Percentiles rank a stretch among this genome's conserved stretches.
Evolutionary conservation across 2,888 invertebrate genomes (phyloP).

Genomic region (Diabrotica balteata): DNA sequence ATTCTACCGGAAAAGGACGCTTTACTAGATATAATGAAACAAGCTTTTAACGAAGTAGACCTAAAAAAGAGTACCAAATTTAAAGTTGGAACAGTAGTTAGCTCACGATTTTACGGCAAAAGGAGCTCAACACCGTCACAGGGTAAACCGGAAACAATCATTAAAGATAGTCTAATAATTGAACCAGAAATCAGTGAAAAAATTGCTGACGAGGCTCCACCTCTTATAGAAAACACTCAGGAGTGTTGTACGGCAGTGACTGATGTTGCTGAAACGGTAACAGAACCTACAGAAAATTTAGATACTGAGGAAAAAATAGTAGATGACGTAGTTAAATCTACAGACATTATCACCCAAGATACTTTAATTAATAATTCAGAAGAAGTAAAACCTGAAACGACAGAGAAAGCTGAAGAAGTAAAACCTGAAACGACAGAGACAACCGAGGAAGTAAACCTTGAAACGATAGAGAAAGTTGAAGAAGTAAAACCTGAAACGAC

Average conservation of each 20-base stretch:
- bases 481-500: slow-evolving; percentile 2
- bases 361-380: slow-evolving; percentile 13
- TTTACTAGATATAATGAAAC: slow-evolving; percentile 67
- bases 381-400: slow-evolving; percentile 21
- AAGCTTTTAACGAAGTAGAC: slow-evolving; percentile 61
- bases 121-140: slow-evolving; percentile 3
- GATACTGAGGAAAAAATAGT: background rate
- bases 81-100: slow-evolving; percentile 12
- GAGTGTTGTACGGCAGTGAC: slow-evolving; percentile 1
- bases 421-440: background rate
- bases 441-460: too few species aligned
- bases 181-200: slow-evolving; percentile 6
- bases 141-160: slow-evolving; percentile 18
- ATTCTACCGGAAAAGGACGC: slow-evolving; percentile 64
- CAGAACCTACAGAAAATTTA: background rate
- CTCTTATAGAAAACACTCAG: slow-evolving; percentile 6
- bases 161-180: slow-evolving; percentile 1
- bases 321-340: background rate
- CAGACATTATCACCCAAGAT: background rate
- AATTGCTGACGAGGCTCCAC: slow-evolving; percentile 6
- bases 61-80: slow-evolving; percentile 33
- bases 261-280: background rate
- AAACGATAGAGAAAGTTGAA: background rate
- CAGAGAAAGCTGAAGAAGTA: slow-evolving; percentile 12
- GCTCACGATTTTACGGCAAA: slow-evolving; percentile 35